These are phyloP conservation scores for Perithous albicinctus DNA, from an alignment of 2,888 invertebrate genomes.

Conservation along the genomic window DNA sequence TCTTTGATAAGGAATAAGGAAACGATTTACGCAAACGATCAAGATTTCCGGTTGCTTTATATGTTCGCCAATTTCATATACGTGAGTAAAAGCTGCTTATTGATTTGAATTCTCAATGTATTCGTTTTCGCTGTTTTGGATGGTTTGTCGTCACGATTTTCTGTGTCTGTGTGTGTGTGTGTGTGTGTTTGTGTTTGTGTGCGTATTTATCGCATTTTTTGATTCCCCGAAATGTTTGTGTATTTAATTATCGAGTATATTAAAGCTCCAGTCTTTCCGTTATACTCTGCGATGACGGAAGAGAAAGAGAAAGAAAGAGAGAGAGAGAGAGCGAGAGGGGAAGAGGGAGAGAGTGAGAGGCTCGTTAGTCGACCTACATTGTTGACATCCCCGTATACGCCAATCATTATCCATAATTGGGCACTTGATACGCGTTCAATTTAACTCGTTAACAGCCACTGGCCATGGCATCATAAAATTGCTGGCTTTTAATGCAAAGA, in stretches of 20 bases:
- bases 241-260: too few relatives aligned
- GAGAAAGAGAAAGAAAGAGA: conserved; percentile 4
- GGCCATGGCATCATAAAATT: background rate
- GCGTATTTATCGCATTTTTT: too few relatives aligned
- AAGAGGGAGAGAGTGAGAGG: conserved; percentile 11
- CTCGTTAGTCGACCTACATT: conserved; percentile 63
- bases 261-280: too few relatives aligned
- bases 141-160: background rate
- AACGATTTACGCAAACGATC: background rate
- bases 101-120: conserved; percentile 55
- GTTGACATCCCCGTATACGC: conserved; percentile 49
- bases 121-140: background rate
- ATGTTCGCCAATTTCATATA: conserved; percentile 51
- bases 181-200: too few relatives aligned
- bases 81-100: conserved; percentile 55
- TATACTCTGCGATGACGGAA: conserved; percentile 4
- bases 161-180: too few relatives aligned
- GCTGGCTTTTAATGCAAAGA: background rate
- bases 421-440: conserved; percentile 13
- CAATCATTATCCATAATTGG: conserved; percentile 50
- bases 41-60: conserved; percentile 1
- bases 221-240: too few relatives aligned
- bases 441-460: conserved; percentile 15
- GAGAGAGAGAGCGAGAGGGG: too few relatives aligned
- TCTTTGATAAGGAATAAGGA: background rate